phyloP scores from a whole-genome alignment of 1,140 invertebrate genomes.

The Macrocentrus cingulum region DNA sequence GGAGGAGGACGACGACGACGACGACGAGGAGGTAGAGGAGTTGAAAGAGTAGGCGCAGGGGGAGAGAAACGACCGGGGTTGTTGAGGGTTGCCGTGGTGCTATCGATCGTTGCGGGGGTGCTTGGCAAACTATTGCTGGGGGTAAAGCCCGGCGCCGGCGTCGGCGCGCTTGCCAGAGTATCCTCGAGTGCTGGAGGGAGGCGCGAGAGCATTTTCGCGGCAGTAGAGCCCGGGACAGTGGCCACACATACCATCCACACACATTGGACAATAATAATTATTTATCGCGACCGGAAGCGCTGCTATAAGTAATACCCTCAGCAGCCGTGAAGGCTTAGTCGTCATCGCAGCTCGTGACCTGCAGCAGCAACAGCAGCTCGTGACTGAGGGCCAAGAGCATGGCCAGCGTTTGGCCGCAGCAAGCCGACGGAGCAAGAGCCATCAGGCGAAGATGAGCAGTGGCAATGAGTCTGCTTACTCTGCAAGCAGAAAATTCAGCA shows the following conservation, averaged over 20 bases:
- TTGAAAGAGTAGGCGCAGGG: conserved; percentile 25
- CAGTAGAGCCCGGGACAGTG: conserved; percentile 50
- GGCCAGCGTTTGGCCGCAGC: not conserved
- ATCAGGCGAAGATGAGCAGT: too few species aligned
- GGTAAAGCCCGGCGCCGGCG: conserved; percentile 37
- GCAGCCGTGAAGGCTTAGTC: conserved; percentile 14
- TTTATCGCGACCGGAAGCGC: not conserved
- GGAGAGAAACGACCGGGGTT: conserved; percentile 45
- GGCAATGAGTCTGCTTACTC: too few species aligned
- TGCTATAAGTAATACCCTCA: conserved; percentile 21
- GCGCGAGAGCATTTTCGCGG: conserved; percentile 36
- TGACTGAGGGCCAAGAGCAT: not conserved
- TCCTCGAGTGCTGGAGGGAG: conserved; percentile 36
- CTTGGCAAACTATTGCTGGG: conserved; percentile 13
- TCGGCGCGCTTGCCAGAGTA: conserved; percentile 52
- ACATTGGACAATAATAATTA: too few species aligned
- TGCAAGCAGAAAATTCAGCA: too few species aligned
- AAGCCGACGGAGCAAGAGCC: too few species aligned
- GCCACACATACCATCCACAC: not conserved
- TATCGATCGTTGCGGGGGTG: conserved; percentile 51
- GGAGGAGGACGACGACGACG: conserved; percentile 20
- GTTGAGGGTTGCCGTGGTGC: conserved; percentile 55
- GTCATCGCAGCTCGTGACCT: not conserved
- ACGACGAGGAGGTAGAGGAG: conserved; percentile 28
- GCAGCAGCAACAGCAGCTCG: conserved; percentile 1